phyloP scores from a whole-genome alignment of 37 sponge, comb jelly and placozoan species.

The Agelas oroides region DNA sequence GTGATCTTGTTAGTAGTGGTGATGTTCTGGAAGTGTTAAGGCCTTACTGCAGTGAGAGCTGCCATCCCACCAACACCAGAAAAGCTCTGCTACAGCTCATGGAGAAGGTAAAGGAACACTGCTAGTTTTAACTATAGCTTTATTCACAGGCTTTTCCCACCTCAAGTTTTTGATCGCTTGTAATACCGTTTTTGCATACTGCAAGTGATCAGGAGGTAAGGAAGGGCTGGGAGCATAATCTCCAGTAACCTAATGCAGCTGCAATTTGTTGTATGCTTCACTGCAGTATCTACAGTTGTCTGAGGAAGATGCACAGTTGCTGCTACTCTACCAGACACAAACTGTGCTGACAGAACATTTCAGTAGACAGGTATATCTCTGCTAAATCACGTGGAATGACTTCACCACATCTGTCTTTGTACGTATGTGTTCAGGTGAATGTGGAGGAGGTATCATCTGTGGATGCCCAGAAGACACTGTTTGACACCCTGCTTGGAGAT shows the following conservation, averaged over 20 bases:
- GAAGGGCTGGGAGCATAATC: too few relatives aligned
- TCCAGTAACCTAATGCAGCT: not conserved
- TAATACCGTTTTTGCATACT: too few relatives aligned
- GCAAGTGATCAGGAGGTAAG: too few relatives aligned
- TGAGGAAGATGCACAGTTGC: slow-evolving; percentile 15
- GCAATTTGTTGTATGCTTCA: not conserved
- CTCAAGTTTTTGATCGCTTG: too few relatives aligned
- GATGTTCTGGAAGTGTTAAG: slow-evolving; percentile 24
- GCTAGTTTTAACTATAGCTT: too few relatives aligned
- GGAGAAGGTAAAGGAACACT: slow-evolving; percentile 24
- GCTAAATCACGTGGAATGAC: too few relatives aligned
- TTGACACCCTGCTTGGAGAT: slow-evolving; percentile 2
- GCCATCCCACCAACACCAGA: not conserved
- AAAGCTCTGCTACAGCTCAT: slow-evolving; percentile 12
- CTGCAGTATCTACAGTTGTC: slow-evolving; percentile 28
- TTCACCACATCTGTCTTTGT: too few relatives aligned
- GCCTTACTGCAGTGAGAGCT: slow-evolving; percentile 19
- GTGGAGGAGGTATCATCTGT: not conserved
- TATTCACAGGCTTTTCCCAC: too few relatives aligned
- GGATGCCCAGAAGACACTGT: not conserved
- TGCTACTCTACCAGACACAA: slow-evolving; percentile 49
- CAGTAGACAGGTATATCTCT: not conserved
- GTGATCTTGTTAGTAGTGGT: slow-evolving; percentile 1
- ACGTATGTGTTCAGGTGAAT: not conserved
- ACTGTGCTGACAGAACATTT: slow-evolving; percentile 26